Conservation (phyloP, 2,888 invertebrate species). For the Synergus laeviventris region DNA sequence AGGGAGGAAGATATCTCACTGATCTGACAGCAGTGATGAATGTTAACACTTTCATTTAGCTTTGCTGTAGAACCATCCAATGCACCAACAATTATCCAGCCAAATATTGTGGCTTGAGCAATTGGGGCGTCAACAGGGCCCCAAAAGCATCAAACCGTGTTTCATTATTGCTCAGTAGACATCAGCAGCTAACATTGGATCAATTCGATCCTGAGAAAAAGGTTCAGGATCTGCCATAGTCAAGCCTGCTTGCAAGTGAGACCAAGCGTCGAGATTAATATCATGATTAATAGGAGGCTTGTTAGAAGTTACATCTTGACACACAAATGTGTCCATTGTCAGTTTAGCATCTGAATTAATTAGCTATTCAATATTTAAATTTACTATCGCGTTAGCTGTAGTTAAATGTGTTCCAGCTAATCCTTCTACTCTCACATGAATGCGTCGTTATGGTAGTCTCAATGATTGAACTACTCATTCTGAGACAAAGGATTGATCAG, state of each 20-base stretch:
- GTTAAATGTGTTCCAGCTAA: too few relatives aligned
- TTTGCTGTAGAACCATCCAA: too few relatives aligned
- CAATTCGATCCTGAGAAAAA: slow-evolving; percentile 2
- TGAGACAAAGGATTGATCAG: too few relatives aligned
- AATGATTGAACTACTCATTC: too few relatives aligned
- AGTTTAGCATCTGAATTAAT: too few relatives aligned
- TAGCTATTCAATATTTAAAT: too few relatives aligned
- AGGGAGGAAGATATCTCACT: too few relatives aligned
- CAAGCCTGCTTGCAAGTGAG: slow-evolving; percentile 8
- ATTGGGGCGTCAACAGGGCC: neutral
- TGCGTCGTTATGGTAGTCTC: too few relatives aligned
- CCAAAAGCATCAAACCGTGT: neutral
- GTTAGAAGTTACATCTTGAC: neutral
- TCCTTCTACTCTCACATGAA: too few relatives aligned
- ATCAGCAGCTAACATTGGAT: slow-evolving; percentile 16
- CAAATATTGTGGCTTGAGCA: neutral
- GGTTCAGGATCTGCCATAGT: slow-evolving; percentile 1
- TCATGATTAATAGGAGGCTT: neutral
- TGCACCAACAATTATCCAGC: neutral
- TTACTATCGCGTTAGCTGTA: too few relatives aligned
- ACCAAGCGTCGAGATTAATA: neutral
- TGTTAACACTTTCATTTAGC: too few relatives aligned
- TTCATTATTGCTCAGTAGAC: neutral
- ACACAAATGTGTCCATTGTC: too few relatives aligned
- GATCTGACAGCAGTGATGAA: slow-evolving; percentile 10